Evolutionary conservation across 2,113 vertebrate species (phyloP).

Genomic region (Platysteira castanea): DNA sequence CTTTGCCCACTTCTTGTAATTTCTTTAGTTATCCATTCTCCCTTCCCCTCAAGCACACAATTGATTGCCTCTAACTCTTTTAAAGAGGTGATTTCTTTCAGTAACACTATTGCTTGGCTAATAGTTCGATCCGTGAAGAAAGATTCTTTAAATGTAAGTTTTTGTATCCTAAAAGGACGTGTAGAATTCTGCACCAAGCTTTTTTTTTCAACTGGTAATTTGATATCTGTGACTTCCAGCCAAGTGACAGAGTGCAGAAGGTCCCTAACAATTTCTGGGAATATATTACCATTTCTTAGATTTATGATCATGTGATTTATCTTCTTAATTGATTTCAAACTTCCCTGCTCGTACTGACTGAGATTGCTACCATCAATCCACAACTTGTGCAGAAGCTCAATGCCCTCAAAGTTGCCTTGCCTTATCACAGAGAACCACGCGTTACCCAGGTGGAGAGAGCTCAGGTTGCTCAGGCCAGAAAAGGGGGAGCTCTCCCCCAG

Average conservation of each 20-base stretch:
- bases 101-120: neutral
- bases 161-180: neutral
- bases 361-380: constrained; percentile 68
- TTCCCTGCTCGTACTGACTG: constrained; percentile 43
- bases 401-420: constrained; percentile 70
- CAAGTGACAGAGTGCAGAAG: constrained; percentile 42
- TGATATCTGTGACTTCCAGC: constrained; percentile 66
- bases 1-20: neutral
- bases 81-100: constrained; percentile 29
- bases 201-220: neutral
- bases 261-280: constrained; percentile 63
- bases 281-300: neutral
- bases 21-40: neutral
- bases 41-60: constrained; percentile 50
- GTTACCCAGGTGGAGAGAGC: constrained; percentile 72
- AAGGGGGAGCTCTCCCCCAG: constrained; percentile 73
- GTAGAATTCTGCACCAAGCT: neutral
- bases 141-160: constrained; percentile 55
- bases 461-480: constrained; percentile 64
- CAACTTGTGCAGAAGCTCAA: constrained; percentile 67
- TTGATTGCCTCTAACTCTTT: constrained; percentile 56
- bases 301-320: constrained; percentile 61
- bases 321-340: constrained; percentile 6
- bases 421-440: constrained; percentile 17
- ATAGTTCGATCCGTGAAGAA: constrained; percentile 4